Conservation (phyloP, 2,888 invertebrate genomes). For the Eupeodes luniger region DNA sequence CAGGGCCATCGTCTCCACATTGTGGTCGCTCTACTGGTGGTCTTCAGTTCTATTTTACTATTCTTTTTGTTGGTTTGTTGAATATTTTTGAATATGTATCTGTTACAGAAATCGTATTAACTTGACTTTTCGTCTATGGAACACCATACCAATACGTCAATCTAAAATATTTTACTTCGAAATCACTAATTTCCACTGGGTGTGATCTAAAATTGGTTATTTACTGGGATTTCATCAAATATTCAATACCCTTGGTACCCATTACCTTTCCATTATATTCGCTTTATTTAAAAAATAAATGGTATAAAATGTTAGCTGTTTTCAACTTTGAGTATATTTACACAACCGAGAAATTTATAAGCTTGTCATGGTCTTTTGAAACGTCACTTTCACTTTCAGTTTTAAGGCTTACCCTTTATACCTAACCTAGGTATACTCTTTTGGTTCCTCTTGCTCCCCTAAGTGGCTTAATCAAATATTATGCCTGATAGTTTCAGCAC, state of each 20-base stretch:
- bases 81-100: background rate
- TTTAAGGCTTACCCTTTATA: background rate
- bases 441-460: background rate
- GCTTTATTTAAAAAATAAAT: conserved; percentile 2
- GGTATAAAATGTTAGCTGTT: conserved; percentile 5
- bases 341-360: background rate
- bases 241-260: conserved; percentile 3
- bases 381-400: conserved; percentile 23
- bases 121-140: background rate
- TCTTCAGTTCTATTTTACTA: background rate
- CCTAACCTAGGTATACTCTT: background rate
- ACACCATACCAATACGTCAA: background rate
- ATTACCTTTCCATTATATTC: conserved; percentile 28
- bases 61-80: background rate
- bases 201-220: conserved; percentile 3
- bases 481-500: conserved; percentile 31
- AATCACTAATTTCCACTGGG: background rate
- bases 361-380: background rate
- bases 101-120: background rate
- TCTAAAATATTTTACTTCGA: background rate
- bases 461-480: conserved; percentile 39
- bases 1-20: background rate
- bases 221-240: background rate
- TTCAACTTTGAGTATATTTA: background rate
- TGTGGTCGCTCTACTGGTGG: background rate